A percentile compares a stretch with the other conserved stretches of the same genome.
Conservation (phyloP, 2,888 invertebrate species). For the Tinea semifulvella region DNA sequence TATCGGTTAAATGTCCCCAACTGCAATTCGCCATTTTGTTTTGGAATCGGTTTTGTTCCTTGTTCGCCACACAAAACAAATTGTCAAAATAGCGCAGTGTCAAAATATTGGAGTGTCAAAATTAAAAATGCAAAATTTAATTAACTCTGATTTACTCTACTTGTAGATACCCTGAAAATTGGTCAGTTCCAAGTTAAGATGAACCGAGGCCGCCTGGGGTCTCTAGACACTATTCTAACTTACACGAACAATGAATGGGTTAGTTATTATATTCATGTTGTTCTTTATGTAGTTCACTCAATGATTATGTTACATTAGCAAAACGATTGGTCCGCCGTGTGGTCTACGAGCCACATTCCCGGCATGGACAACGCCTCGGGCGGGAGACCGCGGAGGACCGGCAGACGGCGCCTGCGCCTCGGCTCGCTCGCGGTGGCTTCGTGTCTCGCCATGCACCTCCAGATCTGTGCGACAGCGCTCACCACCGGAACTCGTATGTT, state of each 20-base stretch:
- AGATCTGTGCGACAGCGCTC: conserved; percentile 38
- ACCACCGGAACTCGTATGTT: conserved; percentile 44
- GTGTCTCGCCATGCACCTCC: conserved; percentile 46
- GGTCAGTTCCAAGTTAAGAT: too few relatives aligned
- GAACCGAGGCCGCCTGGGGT: background rate
- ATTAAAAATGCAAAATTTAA: too few relatives aligned
- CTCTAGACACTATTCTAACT: background rate
- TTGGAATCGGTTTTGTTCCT: too few relatives aligned
- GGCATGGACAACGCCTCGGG: conserved; percentile 36
- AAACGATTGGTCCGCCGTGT: conserved; percentile 46
- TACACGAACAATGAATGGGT: background rate
- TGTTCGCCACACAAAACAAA: too few relatives aligned
- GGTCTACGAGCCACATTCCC: conserved; percentile 46
- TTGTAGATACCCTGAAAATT: too few relatives aligned
- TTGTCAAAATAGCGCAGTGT: too few relatives aligned
- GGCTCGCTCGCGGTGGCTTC: conserved; percentile 40
- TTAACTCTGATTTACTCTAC: too few relatives aligned
- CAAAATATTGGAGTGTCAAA: too few relatives aligned
- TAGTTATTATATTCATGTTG: background rate
- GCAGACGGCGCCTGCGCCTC: conserved; percentile 38
- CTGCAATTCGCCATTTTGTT: too few relatives aligned
- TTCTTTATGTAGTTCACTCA: background rate
- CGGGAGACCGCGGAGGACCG: conserved; percentile 22
- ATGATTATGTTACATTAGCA: too few relatives aligned
- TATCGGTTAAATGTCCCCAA: too few relatives aligned